Evolutionary conservation across 2,888 invertebrate genomes (phyloP).

Genomic region (Tipula vernalis): DNA sequence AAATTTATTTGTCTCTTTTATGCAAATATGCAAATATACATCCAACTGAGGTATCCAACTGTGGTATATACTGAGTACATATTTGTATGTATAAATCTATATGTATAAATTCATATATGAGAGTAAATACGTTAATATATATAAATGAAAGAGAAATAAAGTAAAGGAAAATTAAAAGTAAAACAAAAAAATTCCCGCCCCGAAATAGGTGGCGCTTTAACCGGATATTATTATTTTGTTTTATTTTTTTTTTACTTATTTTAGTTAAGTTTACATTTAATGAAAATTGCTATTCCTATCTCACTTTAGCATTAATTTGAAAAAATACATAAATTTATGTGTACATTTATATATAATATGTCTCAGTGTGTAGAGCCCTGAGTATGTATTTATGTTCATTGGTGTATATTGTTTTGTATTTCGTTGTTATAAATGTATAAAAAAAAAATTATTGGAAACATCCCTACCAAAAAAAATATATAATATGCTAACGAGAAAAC

Average conservation of each 20-base stretch:
- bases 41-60: not conserved
- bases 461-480: not conserved
- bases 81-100: not conserved
- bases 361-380: not conserved
- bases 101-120: not conserved
- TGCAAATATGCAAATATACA: not conserved
- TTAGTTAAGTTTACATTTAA: constrained; percentile 5
- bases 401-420: constrained; percentile 6
- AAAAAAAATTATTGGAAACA: not conserved
- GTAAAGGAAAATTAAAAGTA: not conserved
- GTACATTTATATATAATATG: not conserved
- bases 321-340: not conserved
- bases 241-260: not conserved
- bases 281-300: not conserved
- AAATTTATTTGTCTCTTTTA: not conserved
- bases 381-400: not conserved
- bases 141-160: not conserved
- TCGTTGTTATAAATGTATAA: not conserved
- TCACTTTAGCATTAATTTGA: constrained; percentile 6
- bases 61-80: not conserved
- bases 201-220: constrained; percentile 11
- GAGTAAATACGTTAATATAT: not conserved
- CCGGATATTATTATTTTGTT: constrained; percentile 6
- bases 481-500: constrained; percentile 13
- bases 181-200: constrained; percentile 11